Evolutionary conservation across 2,888 invertebrate genomes (phyloP).

Genomic region (Ectemnius cavifrons): DNA sequence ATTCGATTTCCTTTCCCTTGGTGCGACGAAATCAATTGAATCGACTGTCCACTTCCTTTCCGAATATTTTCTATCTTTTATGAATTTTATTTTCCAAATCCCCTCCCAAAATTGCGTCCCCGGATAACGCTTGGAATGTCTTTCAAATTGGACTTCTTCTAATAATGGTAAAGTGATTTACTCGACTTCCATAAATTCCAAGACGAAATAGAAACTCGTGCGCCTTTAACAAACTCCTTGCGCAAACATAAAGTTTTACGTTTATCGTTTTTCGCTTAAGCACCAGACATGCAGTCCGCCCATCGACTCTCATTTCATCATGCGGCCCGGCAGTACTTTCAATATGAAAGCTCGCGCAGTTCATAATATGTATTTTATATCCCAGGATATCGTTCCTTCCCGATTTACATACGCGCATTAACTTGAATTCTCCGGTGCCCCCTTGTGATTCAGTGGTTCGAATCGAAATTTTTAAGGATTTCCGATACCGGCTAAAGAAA

Average conservation of each 20-base stretch:
- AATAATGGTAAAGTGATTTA: conserved; percentile 2
- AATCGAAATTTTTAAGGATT: too few relatives aligned
- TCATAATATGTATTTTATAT: background rate
- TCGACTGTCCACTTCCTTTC: background rate
- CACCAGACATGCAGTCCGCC: background rate
- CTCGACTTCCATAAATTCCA: background rate
- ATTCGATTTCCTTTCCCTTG: background rate
- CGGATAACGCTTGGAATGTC: background rate
- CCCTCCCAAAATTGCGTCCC: background rate
- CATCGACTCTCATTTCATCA: background rate
- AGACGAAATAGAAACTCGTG: background rate
- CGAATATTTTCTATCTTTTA: background rate
- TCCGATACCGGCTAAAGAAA: too few relatives aligned
- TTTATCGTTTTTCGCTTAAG: conserved; percentile 7
- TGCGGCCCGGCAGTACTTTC: background rate
- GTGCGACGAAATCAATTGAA: background rate
- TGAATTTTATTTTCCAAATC: background rate
- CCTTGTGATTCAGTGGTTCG: too few relatives aligned
- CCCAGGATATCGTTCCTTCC: too few relatives aligned
- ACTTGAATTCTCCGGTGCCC: too few relatives aligned
- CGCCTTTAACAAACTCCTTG: background rate
- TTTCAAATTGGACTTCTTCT: background rate
- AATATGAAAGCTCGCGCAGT: conserved; percentile 3
- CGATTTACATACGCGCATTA: too few relatives aligned
- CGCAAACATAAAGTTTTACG: conserved; percentile 1